phyloP scores from a whole-genome alignment of 1,140 invertebrate species.

The Drosophila erecta region DNA sequence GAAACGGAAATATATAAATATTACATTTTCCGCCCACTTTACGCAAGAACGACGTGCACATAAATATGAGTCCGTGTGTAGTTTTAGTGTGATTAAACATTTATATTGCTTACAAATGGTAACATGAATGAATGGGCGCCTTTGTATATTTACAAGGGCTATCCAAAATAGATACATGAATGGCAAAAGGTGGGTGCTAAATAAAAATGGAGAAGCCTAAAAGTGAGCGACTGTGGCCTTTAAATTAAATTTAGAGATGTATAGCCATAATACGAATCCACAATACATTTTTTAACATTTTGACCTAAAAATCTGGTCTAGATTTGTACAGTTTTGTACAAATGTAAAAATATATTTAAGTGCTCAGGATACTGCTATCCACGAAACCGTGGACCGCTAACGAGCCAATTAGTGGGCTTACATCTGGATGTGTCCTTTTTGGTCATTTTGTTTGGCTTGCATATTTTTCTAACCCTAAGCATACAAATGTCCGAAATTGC shows the following conservation, averaged over 20 bases:
- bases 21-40: constrained; percentile 39
- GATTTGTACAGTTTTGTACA: no score
- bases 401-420: constrained; percentile 32
- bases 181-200: constrained; percentile 22
- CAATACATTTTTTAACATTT: no score
- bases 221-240: no score
- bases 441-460: constrained; percentile 13
- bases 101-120: constrained; percentile 72
- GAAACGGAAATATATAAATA: background rate
- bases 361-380: background rate
- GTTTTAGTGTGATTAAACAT: constrained; percentile 58
- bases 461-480: constrained; percentile 41
- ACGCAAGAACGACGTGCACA: constrained; percentile 26
- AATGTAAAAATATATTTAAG: no score
- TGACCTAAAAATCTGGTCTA: no score
- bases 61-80: background rate
- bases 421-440: constrained; percentile 4
- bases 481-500: constrained; percentile 23
- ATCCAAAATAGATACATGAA: background rate
- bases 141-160: constrained; percentile 36
- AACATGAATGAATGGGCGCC: constrained; percentile 19
- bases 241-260: no score
- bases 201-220: background rate
- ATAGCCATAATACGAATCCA: no score
- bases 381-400: constrained; percentile 1